phyloP scores from a whole-genome alignment of 2,888 invertebrate genomes.

The Clepsis dumicolana region DNA sequence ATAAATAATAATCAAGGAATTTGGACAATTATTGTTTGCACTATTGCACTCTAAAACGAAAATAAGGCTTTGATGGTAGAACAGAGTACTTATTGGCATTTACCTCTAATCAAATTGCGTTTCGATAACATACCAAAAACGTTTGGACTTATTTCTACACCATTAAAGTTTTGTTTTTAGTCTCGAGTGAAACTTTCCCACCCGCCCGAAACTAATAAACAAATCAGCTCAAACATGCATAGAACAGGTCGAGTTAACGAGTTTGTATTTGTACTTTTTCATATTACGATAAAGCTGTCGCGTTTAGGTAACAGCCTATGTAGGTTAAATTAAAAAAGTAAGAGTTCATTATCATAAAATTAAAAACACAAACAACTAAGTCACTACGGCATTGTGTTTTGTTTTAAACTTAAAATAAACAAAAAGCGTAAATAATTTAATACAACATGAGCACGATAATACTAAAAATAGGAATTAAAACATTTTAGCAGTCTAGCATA shows the following conservation, averaged over 20 bases:
- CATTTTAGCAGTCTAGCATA: constrained; percentile 17
- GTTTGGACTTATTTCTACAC: neutral
- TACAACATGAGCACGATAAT: constrained; percentile 2
- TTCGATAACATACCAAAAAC: too few species aligned
- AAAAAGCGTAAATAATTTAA: constrained; percentile 9
- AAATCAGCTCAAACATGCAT: neutral
- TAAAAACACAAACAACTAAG: neutral
- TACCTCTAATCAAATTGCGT: too few species aligned
- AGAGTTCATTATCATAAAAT: neutral
- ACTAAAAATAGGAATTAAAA: constrained; percentile 19
- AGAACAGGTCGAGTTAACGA: neutral
- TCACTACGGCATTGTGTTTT: neutral
- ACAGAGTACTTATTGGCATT: neutral
- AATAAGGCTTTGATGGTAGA: neutral
- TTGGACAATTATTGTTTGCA: too few species aligned
- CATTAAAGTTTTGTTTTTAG: neutral
- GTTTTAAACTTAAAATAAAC: constrained; percentile 2
- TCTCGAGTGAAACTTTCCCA: neutral
- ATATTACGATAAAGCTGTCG: neutral
- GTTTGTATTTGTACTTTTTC: constrained; percentile 4
- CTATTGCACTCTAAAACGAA: neutral
- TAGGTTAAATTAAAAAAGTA: neutral
- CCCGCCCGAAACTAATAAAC: neutral
- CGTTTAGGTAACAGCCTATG: neutral
- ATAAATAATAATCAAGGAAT: too few species aligned